These are phyloP conservation scores for Rhimphoctona megacephalus DNA, from an alignment of 2,888 invertebrate species.

Conservation along the genomic window DNA sequence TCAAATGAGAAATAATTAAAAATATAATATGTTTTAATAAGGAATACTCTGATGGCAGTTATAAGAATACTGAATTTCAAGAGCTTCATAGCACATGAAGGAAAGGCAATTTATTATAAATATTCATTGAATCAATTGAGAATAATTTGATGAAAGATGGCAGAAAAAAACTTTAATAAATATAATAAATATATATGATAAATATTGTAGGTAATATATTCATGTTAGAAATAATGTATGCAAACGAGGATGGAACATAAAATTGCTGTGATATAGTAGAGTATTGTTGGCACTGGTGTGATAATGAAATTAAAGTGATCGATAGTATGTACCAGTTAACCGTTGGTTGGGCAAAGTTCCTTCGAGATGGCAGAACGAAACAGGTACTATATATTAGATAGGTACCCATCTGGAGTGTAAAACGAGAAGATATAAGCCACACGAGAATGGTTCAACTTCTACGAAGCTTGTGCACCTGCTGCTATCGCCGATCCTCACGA, in stretches of 20 bases:
- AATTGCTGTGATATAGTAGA: conserved; percentile 15
- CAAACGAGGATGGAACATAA: conserved; percentile 7
- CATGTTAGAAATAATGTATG: neutral
- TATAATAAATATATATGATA: neutral
- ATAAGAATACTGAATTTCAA: neutral
- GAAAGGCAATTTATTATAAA: neutral
- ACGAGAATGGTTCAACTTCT: conserved; percentile 54
- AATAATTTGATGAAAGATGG: neutral
- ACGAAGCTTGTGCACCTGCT: conserved; percentile 48
- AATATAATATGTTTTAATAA: neutral
- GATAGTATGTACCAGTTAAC: conserved; percentile 65
- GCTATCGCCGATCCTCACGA: conserved; percentile 25
- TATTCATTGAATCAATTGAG: neutral
- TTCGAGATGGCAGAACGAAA: conserved; percentile 26
- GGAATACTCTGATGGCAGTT: too few relatives aligned
- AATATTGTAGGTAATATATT: neutral
- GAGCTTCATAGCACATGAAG: neutral
- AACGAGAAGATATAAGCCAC: conserved; percentile 48
- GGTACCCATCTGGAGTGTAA: conserved; percentile 61
- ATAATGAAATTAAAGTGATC: conserved; percentile 79
- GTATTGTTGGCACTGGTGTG: conserved; percentile 70
- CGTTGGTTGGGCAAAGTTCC: conserved; percentile 52
- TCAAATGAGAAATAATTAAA: neutral
- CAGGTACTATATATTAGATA: conserved; percentile 40
- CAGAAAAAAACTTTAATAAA: conserved; percentile 2